Conservation (phyloP, 2,113 vertebrate species). For the Heptranchias perlo region DNA sequence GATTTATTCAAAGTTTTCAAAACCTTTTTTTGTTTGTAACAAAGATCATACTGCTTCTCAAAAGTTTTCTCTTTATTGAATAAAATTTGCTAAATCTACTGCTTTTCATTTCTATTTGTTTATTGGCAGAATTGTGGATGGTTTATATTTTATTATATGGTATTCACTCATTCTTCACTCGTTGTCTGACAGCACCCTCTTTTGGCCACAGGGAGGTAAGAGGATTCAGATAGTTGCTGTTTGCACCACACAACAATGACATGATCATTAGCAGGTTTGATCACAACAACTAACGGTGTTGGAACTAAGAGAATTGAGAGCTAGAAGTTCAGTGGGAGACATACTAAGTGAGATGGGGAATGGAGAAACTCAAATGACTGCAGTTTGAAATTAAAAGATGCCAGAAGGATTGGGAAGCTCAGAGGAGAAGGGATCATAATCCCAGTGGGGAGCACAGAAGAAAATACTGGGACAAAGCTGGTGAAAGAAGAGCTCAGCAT, state of each 20-base stretch:
- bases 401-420: background rate
- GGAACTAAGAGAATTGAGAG: background rate
- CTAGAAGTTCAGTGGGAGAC: background rate
- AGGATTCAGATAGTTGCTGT: background rate
- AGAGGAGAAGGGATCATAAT: background rate
- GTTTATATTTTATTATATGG: background rate
- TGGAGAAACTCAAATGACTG: background rate
- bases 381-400: background rate
- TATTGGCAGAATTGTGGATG: background rate
- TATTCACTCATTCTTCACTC: background rate
- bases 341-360: background rate
- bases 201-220: background rate
- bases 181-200: background rate
- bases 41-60: too few relatives aligned
- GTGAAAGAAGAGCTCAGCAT: background rate
- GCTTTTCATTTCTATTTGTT: background rate
- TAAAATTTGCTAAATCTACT: background rate
- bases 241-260: background rate
- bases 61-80: background rate
- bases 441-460: background rate
- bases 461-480: background rate
- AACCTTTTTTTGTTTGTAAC: too few relatives aligned
- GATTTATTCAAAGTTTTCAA: background rate
- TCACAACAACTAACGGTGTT: background rate
- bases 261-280: background rate